Percentiles rank a stretch among this genome's conserved stretches.
These are phyloP conservation scores for Alouatta palliata DNA, from an alignment of 2,113 vertebrate species.

Conservation along the genomic window DNA sequence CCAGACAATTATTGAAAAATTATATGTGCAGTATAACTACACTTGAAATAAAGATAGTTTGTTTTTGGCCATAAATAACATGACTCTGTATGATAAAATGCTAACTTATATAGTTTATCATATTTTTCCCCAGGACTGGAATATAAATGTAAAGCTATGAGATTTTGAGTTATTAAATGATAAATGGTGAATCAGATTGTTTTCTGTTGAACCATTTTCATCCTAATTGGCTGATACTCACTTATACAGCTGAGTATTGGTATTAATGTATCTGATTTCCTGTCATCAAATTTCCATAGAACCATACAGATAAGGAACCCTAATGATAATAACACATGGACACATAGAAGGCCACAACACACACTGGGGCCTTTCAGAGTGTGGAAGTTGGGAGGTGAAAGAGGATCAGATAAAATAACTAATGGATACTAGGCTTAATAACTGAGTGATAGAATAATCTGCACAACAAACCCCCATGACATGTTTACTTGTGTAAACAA, in stretches of 20 bases:
- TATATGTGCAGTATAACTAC: neutral
- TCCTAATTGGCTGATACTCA: neutral
- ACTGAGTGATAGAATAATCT: too few species aligned
- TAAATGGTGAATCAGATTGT: neutral
- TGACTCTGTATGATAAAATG: neutral
- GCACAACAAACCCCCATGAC: too few species aligned
- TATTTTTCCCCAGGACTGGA: neutral
- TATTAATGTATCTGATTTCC: conserved; percentile 84
- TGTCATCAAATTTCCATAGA: conserved; percentile 87
- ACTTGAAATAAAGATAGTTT: neutral
- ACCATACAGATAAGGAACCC: conserved; percentile 66
- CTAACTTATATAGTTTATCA: neutral
- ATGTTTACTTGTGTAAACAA: too few species aligned
- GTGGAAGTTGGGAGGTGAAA: too few species aligned
- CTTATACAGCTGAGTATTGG: conserved; percentile 88
- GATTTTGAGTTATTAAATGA: neutral
- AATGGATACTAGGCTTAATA: too few species aligned
- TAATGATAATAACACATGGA: too few species aligned
- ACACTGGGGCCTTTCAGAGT: too few species aligned
- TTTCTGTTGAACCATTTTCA: neutral
- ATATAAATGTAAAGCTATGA: neutral
- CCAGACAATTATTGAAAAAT: neutral
- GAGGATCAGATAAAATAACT: too few species aligned
- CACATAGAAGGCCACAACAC: too few species aligned
- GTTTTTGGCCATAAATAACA: neutral